Conservation (phyloP, 2,797 vertebrate species). For the Xiphorhynchus erythropygius region DNA sequence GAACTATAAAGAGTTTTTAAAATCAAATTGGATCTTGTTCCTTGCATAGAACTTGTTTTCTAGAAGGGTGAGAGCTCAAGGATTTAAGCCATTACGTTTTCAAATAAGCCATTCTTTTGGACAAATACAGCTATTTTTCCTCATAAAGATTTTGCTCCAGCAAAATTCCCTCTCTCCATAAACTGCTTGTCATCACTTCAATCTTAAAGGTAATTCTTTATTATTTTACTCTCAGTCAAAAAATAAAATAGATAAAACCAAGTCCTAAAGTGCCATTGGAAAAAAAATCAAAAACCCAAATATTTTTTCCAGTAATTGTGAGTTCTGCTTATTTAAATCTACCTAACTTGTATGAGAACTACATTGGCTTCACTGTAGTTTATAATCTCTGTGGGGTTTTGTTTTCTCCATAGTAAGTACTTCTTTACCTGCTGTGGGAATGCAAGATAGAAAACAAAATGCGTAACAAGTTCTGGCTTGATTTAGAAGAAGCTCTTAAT, state of each 20-base stretch:
- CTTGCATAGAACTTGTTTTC: neutral
- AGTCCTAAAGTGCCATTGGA: neutral
- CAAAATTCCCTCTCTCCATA: neutral
- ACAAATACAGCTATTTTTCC: neutral
- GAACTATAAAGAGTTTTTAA: neutral
- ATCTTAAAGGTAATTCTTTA: neutral
- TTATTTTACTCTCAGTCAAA: neutral
- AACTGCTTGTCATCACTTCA: neutral
- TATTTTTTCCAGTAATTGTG: neutral
- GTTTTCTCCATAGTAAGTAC: neutral
- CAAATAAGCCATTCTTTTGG: neutral
- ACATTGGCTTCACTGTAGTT: neutral
- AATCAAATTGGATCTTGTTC: neutral
- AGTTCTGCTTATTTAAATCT: neutral
- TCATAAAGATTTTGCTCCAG: neutral
- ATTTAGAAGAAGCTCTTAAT: neutral
- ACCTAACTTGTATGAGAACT: neutral
- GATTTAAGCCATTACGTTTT: neutral
- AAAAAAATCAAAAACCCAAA: rapidly evolving
- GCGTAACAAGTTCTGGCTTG: neutral
- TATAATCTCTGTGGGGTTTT: neutral
- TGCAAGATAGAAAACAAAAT: neutral
- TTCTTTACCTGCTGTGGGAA: neutral
- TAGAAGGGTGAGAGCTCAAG: neutral
- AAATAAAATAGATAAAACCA: neutral